These are phyloP conservation scores for Amniataba percoides DNA, from an alignment of 2,797 vertebrate species.

Conservation along the genomic window DNA sequence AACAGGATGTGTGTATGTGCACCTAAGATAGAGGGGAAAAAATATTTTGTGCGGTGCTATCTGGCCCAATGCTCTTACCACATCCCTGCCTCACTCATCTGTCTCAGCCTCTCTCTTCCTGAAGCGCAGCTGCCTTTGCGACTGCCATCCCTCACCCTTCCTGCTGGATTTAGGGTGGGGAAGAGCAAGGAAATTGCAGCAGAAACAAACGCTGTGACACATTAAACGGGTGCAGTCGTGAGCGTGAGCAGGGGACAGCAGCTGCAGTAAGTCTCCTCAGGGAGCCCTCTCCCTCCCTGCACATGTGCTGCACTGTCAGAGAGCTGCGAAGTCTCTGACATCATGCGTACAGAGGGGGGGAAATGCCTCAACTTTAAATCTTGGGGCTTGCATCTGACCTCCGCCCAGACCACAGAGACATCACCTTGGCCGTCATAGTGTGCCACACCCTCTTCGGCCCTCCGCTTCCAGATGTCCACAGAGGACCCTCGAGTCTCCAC, in stretches of 20 bases:
- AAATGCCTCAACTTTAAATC: conserved; percentile 43
- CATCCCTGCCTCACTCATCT: conserved; percentile 16
- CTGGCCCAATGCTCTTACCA: neutral
- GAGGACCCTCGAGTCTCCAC: conserved; percentile 32
- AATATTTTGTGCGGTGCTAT: neutral
- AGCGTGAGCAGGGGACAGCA: conserved; percentile 47
- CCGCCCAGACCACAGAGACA: conserved; percentile 79
- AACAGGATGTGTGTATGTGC: neutral
- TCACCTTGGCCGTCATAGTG: conserved; percentile 67
- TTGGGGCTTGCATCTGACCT: conserved; percentile 53
- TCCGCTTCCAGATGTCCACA: conserved; percentile 62
- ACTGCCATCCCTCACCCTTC: conserved; percentile 35
- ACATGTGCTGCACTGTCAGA: conserved; percentile 47
- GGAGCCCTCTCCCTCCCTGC: conserved; percentile 57
- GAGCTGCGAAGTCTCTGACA: conserved; percentile 59
- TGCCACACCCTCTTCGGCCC: conserved; percentile 51
- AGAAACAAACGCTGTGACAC: conserved; percentile 64
- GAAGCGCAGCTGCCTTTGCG: no score
- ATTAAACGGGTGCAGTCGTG: conserved; percentile 48
- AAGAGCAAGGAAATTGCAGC: conserved; percentile 22
- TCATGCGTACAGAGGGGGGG: conserved; percentile 41
- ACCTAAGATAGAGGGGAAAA: neutral
- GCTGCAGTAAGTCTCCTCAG: conserved; percentile 64
- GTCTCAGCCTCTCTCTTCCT: conserved; percentile 10
- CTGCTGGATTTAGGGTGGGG: conserved; percentile 31